These are phyloP conservation scores for Artemisiospiza belli DNA, from an alignment of 2,113 vertebrate species.

Conservation along the genomic window DNA sequence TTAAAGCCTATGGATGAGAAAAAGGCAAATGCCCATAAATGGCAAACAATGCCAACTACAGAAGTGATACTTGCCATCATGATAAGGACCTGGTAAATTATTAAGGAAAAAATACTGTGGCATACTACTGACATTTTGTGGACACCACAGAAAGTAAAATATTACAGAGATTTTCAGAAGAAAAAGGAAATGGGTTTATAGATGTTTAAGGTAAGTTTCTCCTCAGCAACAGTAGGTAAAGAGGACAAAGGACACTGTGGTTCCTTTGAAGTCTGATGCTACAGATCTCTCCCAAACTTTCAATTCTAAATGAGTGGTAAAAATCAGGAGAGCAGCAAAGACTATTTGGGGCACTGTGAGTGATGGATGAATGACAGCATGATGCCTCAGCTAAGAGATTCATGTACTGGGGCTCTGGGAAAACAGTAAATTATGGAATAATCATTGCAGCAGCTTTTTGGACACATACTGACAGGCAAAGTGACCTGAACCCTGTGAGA, in stretches of 20 bases:
- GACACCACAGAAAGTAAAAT: not conserved
- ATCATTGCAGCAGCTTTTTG: not conserved
- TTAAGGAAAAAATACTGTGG: not conserved
- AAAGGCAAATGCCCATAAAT: not conserved
- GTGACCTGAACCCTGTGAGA: not conserved
- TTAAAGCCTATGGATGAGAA: not conserved
- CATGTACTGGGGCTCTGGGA: not conserved
- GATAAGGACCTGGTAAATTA: not conserved
- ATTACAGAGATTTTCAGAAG: not conserved
- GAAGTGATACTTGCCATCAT: not conserved
- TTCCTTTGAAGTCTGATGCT: not conserved
- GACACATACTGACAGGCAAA: not conserved
- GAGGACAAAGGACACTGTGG: not conserved
- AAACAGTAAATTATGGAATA: not conserved
- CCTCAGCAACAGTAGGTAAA: not conserved
- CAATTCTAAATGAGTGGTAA: not conserved
- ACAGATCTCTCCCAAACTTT: not conserved
- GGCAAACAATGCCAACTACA: not conserved
- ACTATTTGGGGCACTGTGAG: not conserved
- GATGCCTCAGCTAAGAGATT: not conserved
- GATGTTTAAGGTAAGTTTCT: not conserved
- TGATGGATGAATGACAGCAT: not conserved
- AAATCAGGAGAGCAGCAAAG: not conserved
- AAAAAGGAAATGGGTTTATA: not conserved
- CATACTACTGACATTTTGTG: not conserved